Percentiles rank a stretch among this genome's conserved stretches.
phyloP scores from a whole-genome alignment of 2,888 invertebrate species.

The Eulithis testata region DNA sequence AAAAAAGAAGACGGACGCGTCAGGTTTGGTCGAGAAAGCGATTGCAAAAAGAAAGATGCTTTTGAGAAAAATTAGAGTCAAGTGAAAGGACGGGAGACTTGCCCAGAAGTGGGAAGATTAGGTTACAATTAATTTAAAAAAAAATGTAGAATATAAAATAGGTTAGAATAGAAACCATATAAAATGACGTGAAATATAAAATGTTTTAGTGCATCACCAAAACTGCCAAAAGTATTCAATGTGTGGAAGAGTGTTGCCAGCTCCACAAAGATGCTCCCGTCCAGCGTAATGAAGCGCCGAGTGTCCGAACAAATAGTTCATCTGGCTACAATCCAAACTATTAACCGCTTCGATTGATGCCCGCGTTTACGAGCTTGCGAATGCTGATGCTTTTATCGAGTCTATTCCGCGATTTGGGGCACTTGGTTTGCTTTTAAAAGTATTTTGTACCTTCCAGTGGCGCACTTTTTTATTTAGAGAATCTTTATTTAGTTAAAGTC shows the following conservation, averaged over 20 bases:
- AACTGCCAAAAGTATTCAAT: constrained; percentile 12
- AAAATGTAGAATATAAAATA: too few species aligned
- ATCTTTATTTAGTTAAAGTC: too few species aligned
- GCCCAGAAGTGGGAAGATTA: too few species aligned
- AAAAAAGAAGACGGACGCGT: too few species aligned
- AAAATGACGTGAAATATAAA: too few species aligned
- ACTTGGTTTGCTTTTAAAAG: constrained; percentile 7
- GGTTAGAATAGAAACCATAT: neutral
- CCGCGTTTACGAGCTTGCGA: constrained; percentile 37
- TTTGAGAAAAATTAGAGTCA: too few species aligned
- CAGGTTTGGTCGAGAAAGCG: too few species aligned
- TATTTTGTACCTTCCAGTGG: neutral
- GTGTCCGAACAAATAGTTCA: constrained; percentile 50
- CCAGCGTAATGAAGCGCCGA: constrained; percentile 31
- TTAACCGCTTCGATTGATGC: constrained; percentile 48
- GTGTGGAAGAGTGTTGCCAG: constrained; percentile 15
- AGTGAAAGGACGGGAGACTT: too few species aligned
- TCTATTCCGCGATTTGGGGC: constrained; percentile 29
- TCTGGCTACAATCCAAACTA: constrained; percentile 59
- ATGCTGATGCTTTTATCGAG: constrained; percentile 40
- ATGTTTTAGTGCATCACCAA: neutral
- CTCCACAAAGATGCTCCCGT: constrained; percentile 11
- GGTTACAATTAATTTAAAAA: too few species aligned
- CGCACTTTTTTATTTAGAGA: too few species aligned
- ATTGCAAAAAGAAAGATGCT: too few species aligned